Evolutionary conservation across 92 coral and sea anemone species (phyloP), one percentile per base, ranked within the genome.

Genomic region (Epizoanthus fatuus): DNA sequence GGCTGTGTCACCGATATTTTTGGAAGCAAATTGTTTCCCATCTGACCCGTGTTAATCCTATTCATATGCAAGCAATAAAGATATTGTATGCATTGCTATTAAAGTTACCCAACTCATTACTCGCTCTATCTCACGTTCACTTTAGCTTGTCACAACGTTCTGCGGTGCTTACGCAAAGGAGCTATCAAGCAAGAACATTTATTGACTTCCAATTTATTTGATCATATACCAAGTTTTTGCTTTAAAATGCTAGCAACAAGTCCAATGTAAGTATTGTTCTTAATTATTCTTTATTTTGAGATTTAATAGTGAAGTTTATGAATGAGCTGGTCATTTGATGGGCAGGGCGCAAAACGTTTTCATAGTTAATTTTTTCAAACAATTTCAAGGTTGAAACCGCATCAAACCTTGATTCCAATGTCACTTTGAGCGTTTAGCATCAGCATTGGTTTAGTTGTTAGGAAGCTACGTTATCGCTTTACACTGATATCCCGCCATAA

Each of bases 51-150:
- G 79, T 65, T 81, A 86, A 90, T 81, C 93, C 91, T 65, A 86
- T 86, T 90, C 84, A 86, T 90, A 90, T 90, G 87, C 93, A 90
- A 85, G 91, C 62, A 90, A 39, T 77, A 59, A 42, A 17, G 40
- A 19, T 44, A 7, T 12, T 62, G 70, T 60, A 19, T 62, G 82
- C 82, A 60, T 12, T 60, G 69, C 70, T 77, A 32, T 77, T 77
- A 45, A 17, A 77, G 70, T 22, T 17, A 2, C 3, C 59, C 40
- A 8, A 11, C 38, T 49, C 51, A 72, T 72, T 72, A 42, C 11
- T 45, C 55, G 44, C 55, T 77, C 57, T 44, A 19, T 16, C 56
- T 44, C 70, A 19, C 70, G 45, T 17, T 4, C 58, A 19, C 5
- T 54, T 35, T 37, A 8, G 69, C 12, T 44, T 44, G 9, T 44